Base-by-base conservation (phyloP, 1,140 invertebrate species). In the Littorina saxatilis region DNA sequence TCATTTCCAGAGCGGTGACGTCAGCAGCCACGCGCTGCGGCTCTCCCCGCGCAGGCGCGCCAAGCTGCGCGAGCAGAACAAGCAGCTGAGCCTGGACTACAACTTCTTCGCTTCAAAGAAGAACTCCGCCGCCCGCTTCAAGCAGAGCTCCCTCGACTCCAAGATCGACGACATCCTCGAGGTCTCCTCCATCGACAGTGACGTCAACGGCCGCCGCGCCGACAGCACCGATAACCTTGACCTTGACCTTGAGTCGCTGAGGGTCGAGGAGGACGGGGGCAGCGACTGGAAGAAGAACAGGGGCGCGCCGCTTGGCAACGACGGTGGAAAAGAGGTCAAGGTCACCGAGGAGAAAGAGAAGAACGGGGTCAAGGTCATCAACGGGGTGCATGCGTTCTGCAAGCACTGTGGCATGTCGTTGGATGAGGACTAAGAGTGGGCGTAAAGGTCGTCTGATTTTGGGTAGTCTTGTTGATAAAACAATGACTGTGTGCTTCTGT, bases 141-240 rank as follows among this genome's bases (percentile, higher is more conserved):
- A 91, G 73, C 90, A 92, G 77, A 86, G 83, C 29, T 91, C 90
- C 32, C 82, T 92, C 0, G 91, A 92, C 82, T 91, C 91, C 27
- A 92, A 92, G 79, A 90, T 92, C 39, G 91, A 92, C 52, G 90
- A 92, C 72, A 92, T 92, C 50, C 85, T 92, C 2, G 90, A 92
- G 77, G 82, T 81, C 15, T 86, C 87, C 27, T 82, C 84, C 23
- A 61, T 70, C 35, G 74, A 80, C 66, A 72, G 66, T 35, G 73
- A 70, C 29, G 40, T 15, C 35, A 68, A 78, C 63, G 52, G 58
- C 27, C 35, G 66, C 17, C 39, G 37, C 29, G 13, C 61, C 3
- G 81, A 58, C 29, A 52, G 32, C 43, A 37, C n/a, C 23, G 39
- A 20, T 23, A 55, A 76, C 37, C 20, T 50, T 43, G 74, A 79